Conservation (phyloP, 2,888 invertebrate genomes). For the Noctua pronuba region DNA sequence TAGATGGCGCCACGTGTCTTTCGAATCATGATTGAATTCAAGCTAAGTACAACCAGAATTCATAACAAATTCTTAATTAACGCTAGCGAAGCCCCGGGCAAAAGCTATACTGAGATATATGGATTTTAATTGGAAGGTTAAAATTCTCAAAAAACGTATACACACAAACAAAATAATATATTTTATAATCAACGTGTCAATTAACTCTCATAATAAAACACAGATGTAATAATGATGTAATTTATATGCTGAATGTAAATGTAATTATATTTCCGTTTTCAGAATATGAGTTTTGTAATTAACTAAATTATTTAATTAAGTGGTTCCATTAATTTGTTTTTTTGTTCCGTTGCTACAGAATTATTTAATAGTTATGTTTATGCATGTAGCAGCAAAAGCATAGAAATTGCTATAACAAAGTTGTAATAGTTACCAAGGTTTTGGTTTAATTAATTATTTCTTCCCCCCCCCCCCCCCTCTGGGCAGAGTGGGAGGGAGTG, state of each 20-base stretch:
- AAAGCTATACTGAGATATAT: too few species aligned
- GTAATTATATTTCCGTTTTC: constrained; percentile 7
- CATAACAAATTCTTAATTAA: too few species aligned
- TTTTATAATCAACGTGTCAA: not conserved
- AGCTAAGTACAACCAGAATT: too few species aligned
- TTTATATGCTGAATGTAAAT: constrained; percentile 31
- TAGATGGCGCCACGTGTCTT: too few species aligned
- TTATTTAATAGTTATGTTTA: not conserved
- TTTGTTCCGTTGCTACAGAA: not conserved
- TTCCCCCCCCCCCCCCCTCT: too few species aligned
- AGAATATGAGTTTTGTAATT: constrained; percentile 12
- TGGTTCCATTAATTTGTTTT: not conserved
- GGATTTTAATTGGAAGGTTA: not conserved
- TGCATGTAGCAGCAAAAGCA: not conserved
- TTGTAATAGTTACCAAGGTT: not conserved
- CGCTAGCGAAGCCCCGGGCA: too few species aligned
- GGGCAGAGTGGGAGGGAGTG: too few species aligned
- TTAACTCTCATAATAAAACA: not conserved
- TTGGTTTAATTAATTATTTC: not conserved
- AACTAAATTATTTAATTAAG: not conserved
- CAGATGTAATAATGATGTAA: constrained; percentile 31
- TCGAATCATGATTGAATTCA: too few species aligned
- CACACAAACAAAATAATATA: not conserved
- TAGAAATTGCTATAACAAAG: not conserved
- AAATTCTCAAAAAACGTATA: not conserved